phyloP scores from a whole-genome alignment of 1,140 invertebrate species.

The Coenobita brevimanus region DNA sequence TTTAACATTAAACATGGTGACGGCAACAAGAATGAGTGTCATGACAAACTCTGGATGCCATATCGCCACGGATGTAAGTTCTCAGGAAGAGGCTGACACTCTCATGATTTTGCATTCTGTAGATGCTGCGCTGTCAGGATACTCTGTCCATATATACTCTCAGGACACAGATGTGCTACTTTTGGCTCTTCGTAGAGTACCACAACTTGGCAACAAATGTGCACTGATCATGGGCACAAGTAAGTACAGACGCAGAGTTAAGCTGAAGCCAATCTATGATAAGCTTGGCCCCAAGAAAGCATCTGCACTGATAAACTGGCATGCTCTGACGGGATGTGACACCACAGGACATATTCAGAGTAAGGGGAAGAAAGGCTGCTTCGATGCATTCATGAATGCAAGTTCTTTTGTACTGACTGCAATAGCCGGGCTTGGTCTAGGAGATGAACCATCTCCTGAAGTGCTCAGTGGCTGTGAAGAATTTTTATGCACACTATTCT shows the following conservation, averaged over 20 bases:
- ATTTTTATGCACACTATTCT: conserved; percentile 1
- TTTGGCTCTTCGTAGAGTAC: conserved; percentile 18
- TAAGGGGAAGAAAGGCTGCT: background rate
- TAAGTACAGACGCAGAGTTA: background rate
- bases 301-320: conserved; percentile 7
- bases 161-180: conserved; percentile 8
- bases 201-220: background rate
- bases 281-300: background rate
- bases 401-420: background rate
- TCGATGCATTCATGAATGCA: background rate
- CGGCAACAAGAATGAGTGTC: too few species aligned
- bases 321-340: conserved; percentile 4
- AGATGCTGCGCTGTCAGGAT: background rate
- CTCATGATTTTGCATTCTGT: conserved; percentile 8
- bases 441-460: conserved; percentile 3
- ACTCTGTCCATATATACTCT: background rate
- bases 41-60: too few species aligned
- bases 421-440: background rate
- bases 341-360: conserved; percentile 1
- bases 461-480: background rate
- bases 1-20: too few species aligned
- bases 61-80: background rate
- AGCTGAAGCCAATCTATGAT: conserved; percentile 12
- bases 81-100: background rate
- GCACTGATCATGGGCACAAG: background rate